Evolutionary conservation across 2,113 vertebrate genomes (phyloP).

Genomic region (Scalopus aquaticus): DNA sequence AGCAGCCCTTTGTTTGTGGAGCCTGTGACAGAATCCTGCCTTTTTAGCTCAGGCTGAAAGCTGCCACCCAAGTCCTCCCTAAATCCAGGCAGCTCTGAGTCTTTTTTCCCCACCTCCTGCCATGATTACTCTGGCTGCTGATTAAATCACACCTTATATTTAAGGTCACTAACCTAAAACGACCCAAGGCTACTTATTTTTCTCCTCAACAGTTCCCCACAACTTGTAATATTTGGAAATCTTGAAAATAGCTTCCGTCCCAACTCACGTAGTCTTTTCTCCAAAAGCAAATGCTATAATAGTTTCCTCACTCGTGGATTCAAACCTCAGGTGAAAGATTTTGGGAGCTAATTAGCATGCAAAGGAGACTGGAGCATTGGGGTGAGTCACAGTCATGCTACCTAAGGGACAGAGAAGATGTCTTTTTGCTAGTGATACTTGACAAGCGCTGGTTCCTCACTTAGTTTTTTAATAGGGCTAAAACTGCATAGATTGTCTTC

Average conservation of each 20-base stretch:
- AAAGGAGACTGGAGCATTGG: slow-evolving; percentile 49
- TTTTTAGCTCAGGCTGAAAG: slow-evolving; percentile 50
- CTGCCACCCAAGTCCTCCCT: slow-evolving; percentile 33
- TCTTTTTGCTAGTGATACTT: neutral
- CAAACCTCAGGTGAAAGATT: slow-evolving; percentile 69
- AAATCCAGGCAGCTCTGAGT: slow-evolving; percentile 52
- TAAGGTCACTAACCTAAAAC: slow-evolving; percentile 79
- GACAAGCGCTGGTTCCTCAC: slow-evolving; percentile 21
- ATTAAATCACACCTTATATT: slow-evolving; percentile 70
- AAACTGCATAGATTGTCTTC: neutral
- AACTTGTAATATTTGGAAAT: slow-evolving; percentile 65
- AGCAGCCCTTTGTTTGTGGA: slow-evolving; percentile 69
- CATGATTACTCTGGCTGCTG: slow-evolving; percentile 72
- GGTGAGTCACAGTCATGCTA: slow-evolving; percentile 41
- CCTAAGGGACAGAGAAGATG: slow-evolving; percentile 55
- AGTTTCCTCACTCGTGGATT: slow-evolving; percentile 37
- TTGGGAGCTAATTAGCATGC: slow-evolving; percentile 62
- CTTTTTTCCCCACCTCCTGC: slow-evolving; percentile 71
- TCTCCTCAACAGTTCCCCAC: slow-evolving; percentile 45
- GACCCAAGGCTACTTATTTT: slow-evolving; percentile 68
- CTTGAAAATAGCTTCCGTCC: slow-evolving; percentile 66
- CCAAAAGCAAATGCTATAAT: slow-evolving; percentile 70
- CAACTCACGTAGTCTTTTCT: slow-evolving; percentile 59
- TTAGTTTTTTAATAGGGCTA: slow-evolving; percentile 37
- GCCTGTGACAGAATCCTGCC: slow-evolving; percentile 67